Conservation (phyloP, 1,140 invertebrate species). For the Brachionus koreanus region DNA sequence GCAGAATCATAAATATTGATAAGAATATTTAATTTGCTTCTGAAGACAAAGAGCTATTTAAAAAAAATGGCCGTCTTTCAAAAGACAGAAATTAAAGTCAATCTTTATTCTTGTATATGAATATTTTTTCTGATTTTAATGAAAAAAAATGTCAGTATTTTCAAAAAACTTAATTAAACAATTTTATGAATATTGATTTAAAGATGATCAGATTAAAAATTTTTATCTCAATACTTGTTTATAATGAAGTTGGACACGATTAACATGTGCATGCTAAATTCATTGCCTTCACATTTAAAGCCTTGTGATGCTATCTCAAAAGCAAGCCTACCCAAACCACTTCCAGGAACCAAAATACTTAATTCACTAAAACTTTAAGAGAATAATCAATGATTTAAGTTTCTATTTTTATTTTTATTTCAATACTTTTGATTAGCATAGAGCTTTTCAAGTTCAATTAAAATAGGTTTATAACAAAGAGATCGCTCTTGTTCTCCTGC, state of each 20-base stretch:
- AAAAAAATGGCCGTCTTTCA: too few relatives aligned
- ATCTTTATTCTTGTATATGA: too few relatives aligned
- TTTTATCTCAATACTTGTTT: not conserved
- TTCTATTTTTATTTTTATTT: not conserved
- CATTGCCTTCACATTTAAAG: constrained; percentile 89
- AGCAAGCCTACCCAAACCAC: constrained; percentile 83
- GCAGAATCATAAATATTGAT: too few relatives aligned
- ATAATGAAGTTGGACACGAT: constrained; percentile 86
- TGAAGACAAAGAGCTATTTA: too few relatives aligned
- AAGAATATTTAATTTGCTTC: too few relatives aligned
- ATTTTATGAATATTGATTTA: too few relatives aligned
- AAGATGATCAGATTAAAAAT: too few relatives aligned
- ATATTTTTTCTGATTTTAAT: too few relatives aligned
- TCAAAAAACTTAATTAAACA: too few relatives aligned
- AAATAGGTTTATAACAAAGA: constrained; percentile 83
- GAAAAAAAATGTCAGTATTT: too few relatives aligned
- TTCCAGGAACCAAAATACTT: constrained; percentile 84
- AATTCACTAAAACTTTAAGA: constrained; percentile 62
- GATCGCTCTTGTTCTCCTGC: constrained; percentile 75
- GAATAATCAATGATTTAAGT: not conserved
- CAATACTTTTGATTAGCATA: constrained; percentile 63
- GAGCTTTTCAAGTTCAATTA: constrained; percentile 72
- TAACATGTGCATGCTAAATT: constrained; percentile 94
- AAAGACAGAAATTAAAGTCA: too few relatives aligned
- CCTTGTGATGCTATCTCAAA: constrained; percentile 85